A percentile compares a stretch with the other conserved stretches of the same genome.
Evolutionary conservation across 2,797 vertebrate species (phyloP).

Genomic region (Cetoscarus ocellatus): DNA sequence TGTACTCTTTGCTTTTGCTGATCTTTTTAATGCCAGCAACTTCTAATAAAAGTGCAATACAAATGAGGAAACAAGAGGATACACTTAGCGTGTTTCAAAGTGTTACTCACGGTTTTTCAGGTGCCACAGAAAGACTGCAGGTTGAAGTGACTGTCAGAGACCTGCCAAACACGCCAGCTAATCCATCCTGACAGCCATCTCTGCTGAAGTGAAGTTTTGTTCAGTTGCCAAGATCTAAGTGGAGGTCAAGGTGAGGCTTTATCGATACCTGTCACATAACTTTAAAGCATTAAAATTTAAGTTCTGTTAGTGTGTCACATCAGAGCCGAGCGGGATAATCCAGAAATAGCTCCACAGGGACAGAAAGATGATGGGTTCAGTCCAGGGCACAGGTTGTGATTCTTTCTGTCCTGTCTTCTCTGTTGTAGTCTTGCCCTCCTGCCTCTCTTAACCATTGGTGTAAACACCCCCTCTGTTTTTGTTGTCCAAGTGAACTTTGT

Average conservation of each 20-base stretch:
- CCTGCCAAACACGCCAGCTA: neutral
- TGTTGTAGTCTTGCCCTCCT: neutral
- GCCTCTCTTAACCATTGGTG: constrained; percentile 14
- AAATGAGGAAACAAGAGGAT: neutral
- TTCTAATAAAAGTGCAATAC: neutral
- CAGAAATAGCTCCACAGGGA: neutral
- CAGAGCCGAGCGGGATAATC: constrained; percentile 1
- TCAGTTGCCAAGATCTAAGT: neutral
- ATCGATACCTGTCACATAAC: neutral
- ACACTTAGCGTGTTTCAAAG: neutral
- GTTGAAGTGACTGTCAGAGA: neutral
- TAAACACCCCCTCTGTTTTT: constrained; percentile 29
- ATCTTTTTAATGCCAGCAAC: neutral
- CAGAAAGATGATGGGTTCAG: neutral
- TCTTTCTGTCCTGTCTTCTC: neutral
- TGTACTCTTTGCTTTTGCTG: neutral
- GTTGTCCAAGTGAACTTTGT: constrained; percentile 75
- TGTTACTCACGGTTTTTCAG: constrained; percentile 49
- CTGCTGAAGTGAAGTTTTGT: neutral
- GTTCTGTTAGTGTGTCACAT: neutral
- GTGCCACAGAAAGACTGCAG: neutral
- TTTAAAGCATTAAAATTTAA: neutral
- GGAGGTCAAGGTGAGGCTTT: neutral
- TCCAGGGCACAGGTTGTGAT: neutral
- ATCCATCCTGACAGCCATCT: neutral